Base-by-base conservation (phyloP, 2,888 invertebrate genomes). In the Melipona beecheii region DNA sequence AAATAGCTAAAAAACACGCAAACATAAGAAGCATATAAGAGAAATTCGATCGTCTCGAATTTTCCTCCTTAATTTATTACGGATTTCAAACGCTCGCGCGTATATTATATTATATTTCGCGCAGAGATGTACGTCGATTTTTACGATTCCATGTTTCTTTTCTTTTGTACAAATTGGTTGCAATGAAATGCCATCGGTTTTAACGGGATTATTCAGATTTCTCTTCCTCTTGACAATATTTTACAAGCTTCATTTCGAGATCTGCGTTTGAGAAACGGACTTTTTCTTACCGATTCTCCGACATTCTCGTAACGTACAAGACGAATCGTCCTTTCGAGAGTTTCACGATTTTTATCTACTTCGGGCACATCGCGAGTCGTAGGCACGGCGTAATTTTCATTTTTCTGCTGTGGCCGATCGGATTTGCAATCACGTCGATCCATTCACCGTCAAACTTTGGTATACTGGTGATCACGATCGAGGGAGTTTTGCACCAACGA, bases 351-450 rank as follows among this genome's bases (percentile, higher is more conserved):
- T 43, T 74, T 68, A 69, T 24, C 56, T 27, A 21, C 11, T 77
- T 54, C 27, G 27, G 43, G 43, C 52, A 54, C 70, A 66, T 49
- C 65, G 65, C 31, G 65, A 17, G 6, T 66, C 31, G 65, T 60
- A 74, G 64, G 75, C 75, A 62, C 52, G 19, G 54, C 36, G 50
- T 64, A 52, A n/a, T 58, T 49, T 24, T 58, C 17, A 52, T 74
- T 82, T n/a, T 21, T 31, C 43, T 6, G 19, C 3, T 9, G 17
- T 52, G 2, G 36, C 3, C 50, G 62, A 52, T 84, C 82, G 82
- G 75, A 81, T 84, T 82, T 84, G 84, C 84, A 84, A 82, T 84
- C 84, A 71, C 31, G 78, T 19, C 31, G 69, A 66, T 36, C 15
- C 24, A 58, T 24, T 43, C n/a, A 9, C 43, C 21, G 54, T 52